Evolutionary conservation across 2,797 vertebrate species (phyloP), one percentile per base, ranked within the genome.

Genomic region (Notamacropus eugenii): DNA sequence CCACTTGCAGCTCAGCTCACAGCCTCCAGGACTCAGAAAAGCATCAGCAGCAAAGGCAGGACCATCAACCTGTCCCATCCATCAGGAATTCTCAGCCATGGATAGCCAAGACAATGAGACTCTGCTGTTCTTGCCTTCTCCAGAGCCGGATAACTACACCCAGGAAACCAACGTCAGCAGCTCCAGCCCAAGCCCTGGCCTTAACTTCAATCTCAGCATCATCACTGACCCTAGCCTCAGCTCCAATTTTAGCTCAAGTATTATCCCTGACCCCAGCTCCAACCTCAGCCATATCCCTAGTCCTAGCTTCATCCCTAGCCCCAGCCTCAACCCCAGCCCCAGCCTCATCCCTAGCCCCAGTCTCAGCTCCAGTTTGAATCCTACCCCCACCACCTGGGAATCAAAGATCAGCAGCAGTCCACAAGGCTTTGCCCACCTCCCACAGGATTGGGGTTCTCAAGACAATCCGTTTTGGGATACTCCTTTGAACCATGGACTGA

Each of bases 401-500:
- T 91, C 96, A 22, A 82, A 94, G 50, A 11, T 74, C 94, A 3
- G 96, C 93, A 54, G 96, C 94, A n/a, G 93, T 22, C 50, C 91
- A 1, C 93, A 98, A 46, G 98, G 98, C 16, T 2, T 98, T 54
- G 96, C 98, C 28, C 97, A 97, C 94, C 96, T 98, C 55, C 96
- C 97, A 2, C 90, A 67, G 96, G 93, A 98, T 92, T 98, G 98
- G 55, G 98, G 98, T 56, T 99, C 99, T 27, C 96, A 62, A 54
- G 96, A 95, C 16, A 91, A 95, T 50, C 90, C 96, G 11, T 98
- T 98, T 96, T 98, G 97, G 97, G 98, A 98, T 95, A 98, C 98
- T 46, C 97, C 97, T 98, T 98, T 99, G 96, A 99, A 98, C 98
- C 99, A 99, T 96, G 99, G 99, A 5, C 99, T 99, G 98, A 99